Evolutionary conservation across 2,888 invertebrate genomes (phyloP).

Genomic region (Cheilosia soror): DNA sequence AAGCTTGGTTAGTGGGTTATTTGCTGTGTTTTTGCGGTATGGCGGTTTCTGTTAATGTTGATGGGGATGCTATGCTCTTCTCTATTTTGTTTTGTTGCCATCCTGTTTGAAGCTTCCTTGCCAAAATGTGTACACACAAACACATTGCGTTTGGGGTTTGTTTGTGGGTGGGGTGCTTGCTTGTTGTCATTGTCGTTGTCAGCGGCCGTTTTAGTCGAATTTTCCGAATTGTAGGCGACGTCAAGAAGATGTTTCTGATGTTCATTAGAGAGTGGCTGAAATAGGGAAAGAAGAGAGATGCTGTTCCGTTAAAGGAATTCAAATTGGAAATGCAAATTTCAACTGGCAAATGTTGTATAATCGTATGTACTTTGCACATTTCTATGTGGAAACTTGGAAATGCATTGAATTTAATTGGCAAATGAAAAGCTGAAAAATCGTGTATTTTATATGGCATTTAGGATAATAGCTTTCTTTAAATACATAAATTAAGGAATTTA

Average conservation of each 20-base stretch:
- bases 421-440: slow-evolving; percentile 38
- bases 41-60: slow-evolving; percentile 75
- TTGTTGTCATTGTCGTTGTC: slow-evolving; percentile 71
- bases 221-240: slow-evolving; percentile 70
- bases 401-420: slow-evolving; percentile 61
- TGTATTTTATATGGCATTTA: slow-evolving; percentile 37
- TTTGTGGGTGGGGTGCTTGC: slow-evolving; percentile 59
- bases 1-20: slow-evolving; percentile 74
- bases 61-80: slow-evolving; percentile 69
- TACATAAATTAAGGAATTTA: slow-evolving; percentile 33
- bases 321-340: slow-evolving; percentile 72
- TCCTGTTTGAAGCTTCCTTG: slow-evolving; percentile 63
- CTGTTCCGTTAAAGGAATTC: slow-evolving; percentile 61
- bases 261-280: slow-evolving; percentile 70
- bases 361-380: slow-evolving; percentile 5
- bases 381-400: slow-evolving; percentile 34
- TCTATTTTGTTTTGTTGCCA: slow-evolving; percentile 66
- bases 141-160: slow-evolving; percentile 64
- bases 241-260: slow-evolving; percentile 73
- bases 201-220: slow-evolving; percentile 73
- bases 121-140: slow-evolving; percentile 63
- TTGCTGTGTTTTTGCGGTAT: slow-evolving; percentile 75
- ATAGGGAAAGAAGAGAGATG: slow-evolving; percentile 41
- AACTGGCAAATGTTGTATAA: slow-evolving; percentile 29
- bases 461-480: slow-evolving; percentile 17